Conservation (phyloP, 2,113 vertebrate genomes). For the Atherinomorus stipes region DNA sequence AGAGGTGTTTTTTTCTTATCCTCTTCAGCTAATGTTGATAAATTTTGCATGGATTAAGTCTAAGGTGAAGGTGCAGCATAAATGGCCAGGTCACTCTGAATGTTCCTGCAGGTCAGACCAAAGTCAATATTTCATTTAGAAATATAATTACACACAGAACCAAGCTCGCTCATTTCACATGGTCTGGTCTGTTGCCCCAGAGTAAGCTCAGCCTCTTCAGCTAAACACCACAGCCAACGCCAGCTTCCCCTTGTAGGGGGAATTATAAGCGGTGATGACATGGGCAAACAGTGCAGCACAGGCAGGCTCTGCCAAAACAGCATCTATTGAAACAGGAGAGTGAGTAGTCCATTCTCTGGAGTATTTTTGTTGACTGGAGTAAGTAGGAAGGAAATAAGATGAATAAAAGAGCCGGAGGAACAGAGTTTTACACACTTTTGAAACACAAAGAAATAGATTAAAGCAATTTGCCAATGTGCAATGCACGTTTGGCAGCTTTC, state of each 20-base stretch:
- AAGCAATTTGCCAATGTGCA: not conserved
- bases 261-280: conserved; percentile 19
- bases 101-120: not conserved
- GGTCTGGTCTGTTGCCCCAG: conserved; percentile 9
- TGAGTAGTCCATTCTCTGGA: not conserved
- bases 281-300: conserved; percentile 18
- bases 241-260: conserved; percentile 22
- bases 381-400: conserved; percentile 6
- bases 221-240: conserved; percentile 28
- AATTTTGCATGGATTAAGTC: not conserved
- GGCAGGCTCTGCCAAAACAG: conserved; percentile 21
- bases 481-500: too few species aligned
- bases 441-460: not conserved
- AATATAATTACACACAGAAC: not conserved
- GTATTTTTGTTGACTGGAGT: conserved; percentile 9
- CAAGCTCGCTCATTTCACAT: conserved; percentile 21
- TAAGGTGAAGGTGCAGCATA: not conserved
- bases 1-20: not conserved
- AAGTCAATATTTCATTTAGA: conserved; percentile 32
- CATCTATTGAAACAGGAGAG: conserved; percentile 6
- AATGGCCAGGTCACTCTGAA: conserved; percentile 9
- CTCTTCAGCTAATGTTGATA: not conserved
- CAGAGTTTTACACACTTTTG: not conserved
- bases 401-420: not conserved
- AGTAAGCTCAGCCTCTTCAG: conserved; percentile 15